Conservation (phyloP, 1,140 invertebrate genomes). For the Notospermus geniculatus region DNA sequence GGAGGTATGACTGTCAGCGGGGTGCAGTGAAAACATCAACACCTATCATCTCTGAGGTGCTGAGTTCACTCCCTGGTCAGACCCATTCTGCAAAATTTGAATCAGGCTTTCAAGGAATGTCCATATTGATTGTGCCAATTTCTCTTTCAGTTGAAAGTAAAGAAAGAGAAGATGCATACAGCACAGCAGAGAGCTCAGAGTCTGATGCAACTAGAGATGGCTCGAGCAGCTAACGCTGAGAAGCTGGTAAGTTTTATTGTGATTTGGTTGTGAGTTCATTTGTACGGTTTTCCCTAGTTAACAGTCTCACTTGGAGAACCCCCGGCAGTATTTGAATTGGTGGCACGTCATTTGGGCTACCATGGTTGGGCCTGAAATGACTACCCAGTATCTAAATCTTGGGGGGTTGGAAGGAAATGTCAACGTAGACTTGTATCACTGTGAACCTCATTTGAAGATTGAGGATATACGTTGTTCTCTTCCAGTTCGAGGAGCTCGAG, state of each 20-base stretch:
- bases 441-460: not conserved
- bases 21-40: no score
- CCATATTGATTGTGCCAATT: not conserved
- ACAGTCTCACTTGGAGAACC: no score
- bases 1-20: slow-evolving; percentile 34
- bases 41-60: no score
- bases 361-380: not conserved
- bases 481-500: slow-evolving; percentile 43
- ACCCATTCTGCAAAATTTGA: no score
- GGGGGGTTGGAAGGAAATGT: no score
- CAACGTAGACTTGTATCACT: no score
- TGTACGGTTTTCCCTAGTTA: no score
- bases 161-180: slow-evolving; percentile 48
- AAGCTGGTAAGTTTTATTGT: slow-evolving; percentile 39
- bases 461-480: not conserved
- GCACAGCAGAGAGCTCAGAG: slow-evolving; percentile 44
- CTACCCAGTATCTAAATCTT: not conserved
- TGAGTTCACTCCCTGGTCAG: no score
- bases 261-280: no score
- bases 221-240: slow-evolving; percentile 49
- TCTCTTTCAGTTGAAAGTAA: slow-evolving; percentile 44
- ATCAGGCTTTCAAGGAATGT: no score
- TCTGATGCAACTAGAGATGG: slow-evolving; percentile 49
- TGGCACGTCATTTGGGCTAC: no score
- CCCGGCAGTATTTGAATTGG: no score